phyloP scores from a whole-genome alignment of 2,797 vertebrate species.

The Propithecus deckenii region DNA sequence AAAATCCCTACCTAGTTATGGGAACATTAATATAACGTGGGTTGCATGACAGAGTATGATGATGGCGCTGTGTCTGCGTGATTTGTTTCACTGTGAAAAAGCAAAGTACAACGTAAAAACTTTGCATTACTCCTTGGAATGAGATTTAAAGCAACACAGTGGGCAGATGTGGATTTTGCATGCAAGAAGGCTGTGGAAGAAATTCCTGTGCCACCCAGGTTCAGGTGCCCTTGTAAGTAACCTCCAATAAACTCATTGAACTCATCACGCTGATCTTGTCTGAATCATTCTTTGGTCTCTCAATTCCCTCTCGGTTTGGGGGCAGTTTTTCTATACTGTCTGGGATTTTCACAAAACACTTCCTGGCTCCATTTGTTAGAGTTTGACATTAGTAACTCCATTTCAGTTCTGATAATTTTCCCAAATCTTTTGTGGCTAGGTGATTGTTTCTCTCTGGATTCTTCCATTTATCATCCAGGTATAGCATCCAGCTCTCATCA shows the following conservation, averaged over 20 bases:
- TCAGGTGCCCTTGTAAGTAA: not conserved
- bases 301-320: not conserved
- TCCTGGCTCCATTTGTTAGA: not conserved
- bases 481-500: not conserved
- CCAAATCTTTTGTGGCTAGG: not conserved
- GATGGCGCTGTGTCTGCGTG: not conserved
- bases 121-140: not conserved
- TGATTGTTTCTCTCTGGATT: not conserved
- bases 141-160: not conserved
- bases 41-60: not conserved
- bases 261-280: not conserved
- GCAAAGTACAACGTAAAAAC: not conserved
- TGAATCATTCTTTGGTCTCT: not conserved
- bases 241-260: not conserved
- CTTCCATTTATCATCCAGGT: not conserved
- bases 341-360: not conserved
- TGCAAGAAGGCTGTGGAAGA: not conserved
- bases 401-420: not conserved
- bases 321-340: not conserved
- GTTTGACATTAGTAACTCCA: not conserved
- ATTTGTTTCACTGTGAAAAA: not conserved
- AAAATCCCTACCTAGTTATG: not conserved
- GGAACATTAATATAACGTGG: too few species aligned
- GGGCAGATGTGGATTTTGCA: not conserved
- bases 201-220: not conserved